phyloP scores from a whole-genome alignment of 2,797 vertebrate genomes.

The Hemitrygon akajei region DNA sequence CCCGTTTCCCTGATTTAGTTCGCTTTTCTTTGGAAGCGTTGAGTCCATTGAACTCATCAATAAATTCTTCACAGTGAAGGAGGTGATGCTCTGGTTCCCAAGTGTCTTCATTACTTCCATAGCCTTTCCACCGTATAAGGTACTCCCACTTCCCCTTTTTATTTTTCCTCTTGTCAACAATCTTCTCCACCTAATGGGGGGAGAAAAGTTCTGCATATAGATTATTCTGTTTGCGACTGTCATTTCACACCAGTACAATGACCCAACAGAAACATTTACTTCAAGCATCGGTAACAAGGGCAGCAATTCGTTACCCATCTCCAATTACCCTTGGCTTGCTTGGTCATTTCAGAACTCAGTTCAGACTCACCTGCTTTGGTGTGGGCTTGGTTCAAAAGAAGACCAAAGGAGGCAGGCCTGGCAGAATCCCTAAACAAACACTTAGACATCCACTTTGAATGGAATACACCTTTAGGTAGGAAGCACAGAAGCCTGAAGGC shows the following conservation, averaged over 20 bases:
- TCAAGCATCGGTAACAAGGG: too few relatives aligned
- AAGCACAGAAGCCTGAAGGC: too few relatives aligned
- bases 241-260: not conserved
- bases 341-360: too few relatives aligned
- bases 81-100: slow-evolving; percentile 95
- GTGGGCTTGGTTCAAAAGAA: too few relatives aligned
- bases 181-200: slow-evolving; percentile 78
- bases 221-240: not conserved
- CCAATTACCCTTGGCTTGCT: too few relatives aligned
- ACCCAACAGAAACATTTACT: not conserved
- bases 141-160: slow-evolving; percentile 98
- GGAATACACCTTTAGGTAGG: too few relatives aligned
- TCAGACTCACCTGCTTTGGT: too few relatives aligned
- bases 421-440: too few relatives aligned
- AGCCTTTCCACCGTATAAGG: slow-evolving; percentile 94
- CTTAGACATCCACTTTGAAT: not conserved
- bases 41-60: slow-evolving; percentile 88
- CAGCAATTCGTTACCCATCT: too few relatives aligned
- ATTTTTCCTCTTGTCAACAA: slow-evolving; percentile 93
- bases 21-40: slow-evolving; percentile 69
- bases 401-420: too few relatives aligned
- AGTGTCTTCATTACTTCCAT: slow-evolving; percentile 88
- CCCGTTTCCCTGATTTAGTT: slow-evolving; percentile 66
- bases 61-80: slow-evolving; percentile 92
- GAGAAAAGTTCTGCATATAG: not conserved